These are phyloP conservation scores for Cyprinus carpio DNA, from an alignment of 2,113 vertebrate species.

Conservation along the genomic window DNA sequence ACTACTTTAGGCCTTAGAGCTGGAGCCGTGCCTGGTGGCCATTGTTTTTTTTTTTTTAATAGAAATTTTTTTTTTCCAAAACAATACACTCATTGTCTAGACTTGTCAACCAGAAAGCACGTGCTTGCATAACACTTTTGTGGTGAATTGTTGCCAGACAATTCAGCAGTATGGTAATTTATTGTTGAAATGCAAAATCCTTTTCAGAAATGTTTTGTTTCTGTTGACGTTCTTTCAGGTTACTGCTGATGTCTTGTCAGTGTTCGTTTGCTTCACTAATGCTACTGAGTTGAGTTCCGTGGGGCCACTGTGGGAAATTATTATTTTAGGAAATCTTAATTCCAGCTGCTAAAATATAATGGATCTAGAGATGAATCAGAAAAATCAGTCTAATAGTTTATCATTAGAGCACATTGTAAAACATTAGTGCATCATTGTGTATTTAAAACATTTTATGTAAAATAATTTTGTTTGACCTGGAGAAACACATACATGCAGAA, in stretches of 20 bases:
- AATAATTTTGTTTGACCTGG: background rate
- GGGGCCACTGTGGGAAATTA: background rate
- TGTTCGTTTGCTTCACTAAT: background rate
- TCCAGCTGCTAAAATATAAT: background rate
- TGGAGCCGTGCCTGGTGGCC: no score
- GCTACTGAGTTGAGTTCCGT: background rate
- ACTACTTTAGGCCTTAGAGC: no score
- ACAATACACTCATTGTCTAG: background rate
- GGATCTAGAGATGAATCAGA: background rate
- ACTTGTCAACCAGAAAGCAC: background rate
- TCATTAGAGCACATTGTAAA: background rate
- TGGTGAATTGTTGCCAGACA: background rate
- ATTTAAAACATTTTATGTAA: background rate
- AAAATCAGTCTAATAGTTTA: background rate
- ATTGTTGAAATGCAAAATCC: background rate
- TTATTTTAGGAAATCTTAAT: constrained; percentile 13
- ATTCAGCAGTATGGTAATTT: background rate
- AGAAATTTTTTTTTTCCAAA: background rate
- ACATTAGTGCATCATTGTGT: background rate
- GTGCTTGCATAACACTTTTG: background rate
- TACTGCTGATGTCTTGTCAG: background rate
- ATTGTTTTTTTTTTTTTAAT: no score
- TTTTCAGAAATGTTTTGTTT: background rate
- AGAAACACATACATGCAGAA: background rate
- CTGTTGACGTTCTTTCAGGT: background rate